Base-by-base conservation (phyloP, 2,888 invertebrate species). In the Platerodrilus igneus region DNA sequence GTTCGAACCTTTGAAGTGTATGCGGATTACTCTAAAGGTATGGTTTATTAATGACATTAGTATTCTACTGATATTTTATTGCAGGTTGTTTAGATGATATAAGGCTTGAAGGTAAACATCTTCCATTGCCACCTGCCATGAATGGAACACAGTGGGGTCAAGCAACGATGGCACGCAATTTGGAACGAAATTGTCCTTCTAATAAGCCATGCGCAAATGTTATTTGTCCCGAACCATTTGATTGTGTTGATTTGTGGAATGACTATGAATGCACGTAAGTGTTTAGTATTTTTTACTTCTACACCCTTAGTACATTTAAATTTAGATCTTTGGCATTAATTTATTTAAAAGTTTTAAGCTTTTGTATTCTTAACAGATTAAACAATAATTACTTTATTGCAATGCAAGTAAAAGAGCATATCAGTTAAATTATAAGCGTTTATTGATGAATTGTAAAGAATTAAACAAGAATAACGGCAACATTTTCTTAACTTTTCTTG, bases 201-300 rank as follows among this genome's bases (percentile, higher is more conserved):
- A 91, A 94, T 59, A 91, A 93, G 63, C 94, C 94, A 2, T 96
- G 95, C 64, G 87, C 88, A 53, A 90, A 91, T 66, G 90, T 94
- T 21, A 89, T 91, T 59, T 96, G 95, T 63, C 86, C 88, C 0
- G 88, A 88, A 60, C 92, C 90, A 7, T 92, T 93, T 67, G 91
- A 91, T 60, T 96, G 94, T 70, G 87, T 91, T 49, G 95, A 93
- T 71, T 79, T 96, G 8, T 97, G 97, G 96, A 96, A 96, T 68
- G 89, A 91, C 70, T 92, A 93, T 62, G 94, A 95, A 68, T 97
- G 97, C 91, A 92, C 94, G 91, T 97, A 73, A 86, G 91, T 85
- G 64, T 8, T 20, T 34, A 9, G 25, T 17, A 10, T 10, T 31
- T 31, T n/a, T n/a, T n/a, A n/a, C n/a, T n/a, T n/a, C n/a, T n/a